These are phyloP conservation scores for Augochlorella aurata DNA, from an alignment of 2,888 invertebrate genomes.

Conservation along the genomic window DNA sequence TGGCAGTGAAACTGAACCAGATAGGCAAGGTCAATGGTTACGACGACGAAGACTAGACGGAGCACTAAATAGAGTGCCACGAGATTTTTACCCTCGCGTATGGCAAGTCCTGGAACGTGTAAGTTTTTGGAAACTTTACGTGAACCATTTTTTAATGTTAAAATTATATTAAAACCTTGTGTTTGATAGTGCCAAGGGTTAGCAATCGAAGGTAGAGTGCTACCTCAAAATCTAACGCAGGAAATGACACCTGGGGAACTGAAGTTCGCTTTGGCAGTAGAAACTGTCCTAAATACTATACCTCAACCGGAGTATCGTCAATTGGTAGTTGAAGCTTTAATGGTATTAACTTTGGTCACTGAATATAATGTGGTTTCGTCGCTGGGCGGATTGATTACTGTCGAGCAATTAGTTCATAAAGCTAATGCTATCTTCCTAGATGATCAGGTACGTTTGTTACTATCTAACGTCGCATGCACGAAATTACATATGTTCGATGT, in stretches of 20 bases:
- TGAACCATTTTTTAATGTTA: neutral
- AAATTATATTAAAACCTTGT: conserved; percentile 7
- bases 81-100: conserved; percentile 97
- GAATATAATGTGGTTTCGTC: conserved; percentile 92
- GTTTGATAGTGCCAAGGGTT: conserved; percentile 92
- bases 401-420: conserved; percentile 95
- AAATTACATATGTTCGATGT: conserved; percentile 14
- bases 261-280: conserved; percentile 98
- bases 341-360: conserved; percentile 95
- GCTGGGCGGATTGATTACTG: conserved; percentile 91
- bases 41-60: conserved; percentile 96
- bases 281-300: conserved; percentile 97
- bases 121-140: conserved; percentile 67
- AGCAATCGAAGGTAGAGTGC: conserved; percentile 93
- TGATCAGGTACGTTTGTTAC: conserved; percentile 90
- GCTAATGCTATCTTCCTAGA: conserved; percentile 97
- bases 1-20: conserved; percentile 84
- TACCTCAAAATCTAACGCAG: conserved; percentile 96
- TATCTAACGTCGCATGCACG: conserved; percentile 32
- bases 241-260: conserved; percentile 99
- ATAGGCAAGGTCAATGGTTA: conserved; percentile 98
- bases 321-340: conserved; percentile 97
- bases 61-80: conserved; percentile 97
- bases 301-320: conserved; percentile 99
- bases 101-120: conserved; percentile 96